A percentile compares a stretch with the other conserved stretches of the same genome.
Evolutionary conservation across 2,888 invertebrate genomes (phyloP).

Genomic region (Drosophila histrio): DNA sequence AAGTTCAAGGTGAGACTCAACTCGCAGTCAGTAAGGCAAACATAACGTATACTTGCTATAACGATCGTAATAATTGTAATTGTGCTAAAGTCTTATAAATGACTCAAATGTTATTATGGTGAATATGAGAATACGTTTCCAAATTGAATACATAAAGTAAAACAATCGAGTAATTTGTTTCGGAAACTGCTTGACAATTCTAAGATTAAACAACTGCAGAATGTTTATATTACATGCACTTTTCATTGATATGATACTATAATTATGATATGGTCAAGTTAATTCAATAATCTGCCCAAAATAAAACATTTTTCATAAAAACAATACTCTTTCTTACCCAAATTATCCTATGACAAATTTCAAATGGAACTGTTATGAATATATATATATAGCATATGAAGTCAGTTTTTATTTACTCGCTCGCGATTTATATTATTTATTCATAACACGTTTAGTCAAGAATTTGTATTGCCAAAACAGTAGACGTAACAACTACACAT

Average conservation of each 20-base stretch:
- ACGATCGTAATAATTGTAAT: background rate
- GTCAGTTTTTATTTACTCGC: background rate
- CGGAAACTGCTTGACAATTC: too few species aligned
- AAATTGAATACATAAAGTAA: background rate
- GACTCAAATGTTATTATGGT: background rate
- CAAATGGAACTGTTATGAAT: background rate
- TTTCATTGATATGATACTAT: too few species aligned
- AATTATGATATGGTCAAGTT: too few species aligned
- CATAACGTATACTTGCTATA: background rate
- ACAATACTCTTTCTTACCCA: too few species aligned
- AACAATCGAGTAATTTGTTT: too few species aligned
- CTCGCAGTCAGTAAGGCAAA: background rate
- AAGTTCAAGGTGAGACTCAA: slow-evolving; percentile 61
- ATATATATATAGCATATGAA: background rate
- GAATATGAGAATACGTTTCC: background rate
- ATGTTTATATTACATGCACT: background rate
- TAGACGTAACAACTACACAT: background rate
- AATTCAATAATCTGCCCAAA: too few species aligned
- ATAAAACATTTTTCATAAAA: too few species aligned
- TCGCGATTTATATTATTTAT: background rate
- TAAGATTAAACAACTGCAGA: too few species aligned
- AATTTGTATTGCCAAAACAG: background rate
- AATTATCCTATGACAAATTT: background rate
- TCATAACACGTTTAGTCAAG: background rate
- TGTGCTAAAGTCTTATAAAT: background rate